Conservation (phyloP, 2,113 vertebrate genomes). For the Rhinopomastus cyanomelas region DNA sequence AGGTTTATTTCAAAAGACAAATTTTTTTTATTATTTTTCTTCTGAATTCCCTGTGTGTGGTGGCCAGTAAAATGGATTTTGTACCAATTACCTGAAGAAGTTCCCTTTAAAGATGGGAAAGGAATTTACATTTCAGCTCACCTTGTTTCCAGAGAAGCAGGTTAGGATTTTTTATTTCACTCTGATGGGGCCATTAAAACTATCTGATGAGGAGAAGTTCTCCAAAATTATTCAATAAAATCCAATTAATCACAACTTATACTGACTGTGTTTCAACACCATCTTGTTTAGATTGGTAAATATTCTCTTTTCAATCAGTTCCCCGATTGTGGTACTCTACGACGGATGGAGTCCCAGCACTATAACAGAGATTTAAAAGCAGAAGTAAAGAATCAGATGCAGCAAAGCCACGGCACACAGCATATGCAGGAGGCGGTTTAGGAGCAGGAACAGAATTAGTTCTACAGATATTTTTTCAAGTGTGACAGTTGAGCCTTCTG, state of each 20-base stretch:
- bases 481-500: slow-evolving; percentile 66
- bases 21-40: not conserved
- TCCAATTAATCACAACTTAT: not conserved
- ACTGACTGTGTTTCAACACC: not conserved
- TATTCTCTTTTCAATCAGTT: not conserved
- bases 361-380: slow-evolving; percentile 15
- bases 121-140: not conserved
- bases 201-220: not conserved
- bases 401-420: slow-evolving; percentile 27
- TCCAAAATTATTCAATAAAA: not conserved
- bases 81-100: not conserved
- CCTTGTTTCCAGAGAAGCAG: not conserved
- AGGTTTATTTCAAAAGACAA: not conserved
- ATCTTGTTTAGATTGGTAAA: not conserved
- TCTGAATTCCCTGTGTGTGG: not conserved
- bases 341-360: not conserved
- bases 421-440: slow-evolving; percentile 35
- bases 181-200: not conserved
- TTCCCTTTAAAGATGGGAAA: not conserved
- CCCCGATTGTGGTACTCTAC: not conserved
- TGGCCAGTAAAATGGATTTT: not conserved
- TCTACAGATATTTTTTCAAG: slow-evolving; percentile 56
- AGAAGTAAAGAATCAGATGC: slow-evolving; percentile 28
- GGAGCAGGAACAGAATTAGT: slow-evolving; percentile 52
- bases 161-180: not conserved